Evolutionary conservation across 2,888 invertebrate genomes (phyloP), one percentile per base, ranked within the genome.

Genomic region (Caradrina kadenii): DNA sequence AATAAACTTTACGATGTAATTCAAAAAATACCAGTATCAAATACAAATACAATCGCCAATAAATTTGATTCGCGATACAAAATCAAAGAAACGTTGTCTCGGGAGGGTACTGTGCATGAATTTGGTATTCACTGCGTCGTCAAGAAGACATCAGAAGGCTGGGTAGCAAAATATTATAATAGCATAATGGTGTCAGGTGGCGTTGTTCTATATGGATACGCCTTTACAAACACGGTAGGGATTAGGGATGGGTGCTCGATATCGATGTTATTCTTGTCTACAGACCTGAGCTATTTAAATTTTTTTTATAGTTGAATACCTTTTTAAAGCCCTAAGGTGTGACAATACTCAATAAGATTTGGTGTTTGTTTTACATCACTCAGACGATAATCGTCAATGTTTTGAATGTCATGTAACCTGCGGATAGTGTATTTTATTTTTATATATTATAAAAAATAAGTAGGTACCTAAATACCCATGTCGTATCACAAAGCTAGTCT

Each of bases 151-250:
- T 94, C 96, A 95, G 92, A 85, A 92, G 91, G 91, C 86, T 88
- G 89, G 92, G 92, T 90, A 92, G 92, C 94, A 91, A 95, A 94
- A 96, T 95, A 96, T 96, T 96, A 94, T 96, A 96, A 95, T 94
- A 92, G 94, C 92, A 89, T 94, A 94, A 96, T 94, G 94, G 94
- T 93, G 93, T 94, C 95, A 95, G 95, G 94, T 96, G 95, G 88
- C 89, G 91, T 92, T 93, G 91, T 92, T 91, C 88, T 88, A 85
- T 83, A 86, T 89, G 85, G 82, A 81, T 80, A 76, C 74, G 76
- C 72, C 80, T 89, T 86, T 87, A 88, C 88, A 86, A 87, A 84
- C 80, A 81, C 65, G 52, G 35, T 26, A 31, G 17, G 80, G 79
- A 83, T 84, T 83, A 78, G 79, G 42, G 79, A 62, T 55, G 64